These are phyloP conservation scores for Brachionichthys hirsutus DNA, from an alignment of 2,113 vertebrate genomes.

Conservation along the genomic window DNA sequence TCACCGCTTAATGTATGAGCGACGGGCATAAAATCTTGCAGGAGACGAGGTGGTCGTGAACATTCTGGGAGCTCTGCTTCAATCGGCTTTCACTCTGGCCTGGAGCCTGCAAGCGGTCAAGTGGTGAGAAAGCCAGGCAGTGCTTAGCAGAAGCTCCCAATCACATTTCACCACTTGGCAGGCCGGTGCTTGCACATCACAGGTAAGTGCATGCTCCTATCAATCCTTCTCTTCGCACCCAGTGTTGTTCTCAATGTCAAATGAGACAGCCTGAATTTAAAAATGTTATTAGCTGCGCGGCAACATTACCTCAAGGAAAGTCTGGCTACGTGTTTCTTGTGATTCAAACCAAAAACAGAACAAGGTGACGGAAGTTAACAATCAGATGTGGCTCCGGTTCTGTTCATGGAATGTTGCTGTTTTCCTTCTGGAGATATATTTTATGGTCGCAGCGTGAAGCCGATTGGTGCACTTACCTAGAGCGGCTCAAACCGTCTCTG, in stretches of 20 bases:
- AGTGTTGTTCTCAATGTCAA: constrained; percentile 83
- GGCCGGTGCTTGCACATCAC: constrained; percentile 80
- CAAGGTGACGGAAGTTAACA: constrained; percentile 62
- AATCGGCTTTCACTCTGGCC: constrained; percentile 70
- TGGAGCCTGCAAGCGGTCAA: constrained; percentile 39
- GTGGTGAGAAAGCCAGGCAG: constrained; percentile 73
- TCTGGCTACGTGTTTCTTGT: constrained; percentile 8
- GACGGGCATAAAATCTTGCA: constrained; percentile 8
- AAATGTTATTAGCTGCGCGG: constrained; percentile 82
- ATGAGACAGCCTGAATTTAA: constrained; percentile 80
- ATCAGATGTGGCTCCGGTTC: constrained; percentile 4
- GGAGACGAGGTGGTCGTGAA: constrained; percentile 52
- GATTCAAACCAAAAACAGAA: constrained; percentile 55
- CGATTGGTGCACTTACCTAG: neutral
- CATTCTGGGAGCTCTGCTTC: constrained; percentile 49
- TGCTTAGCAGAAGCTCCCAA: constrained; percentile 75
- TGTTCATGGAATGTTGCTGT: constrained; percentile 11
- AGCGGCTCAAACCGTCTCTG: no score
- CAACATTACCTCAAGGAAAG: constrained; percentile 47
- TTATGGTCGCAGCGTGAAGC: neutral
- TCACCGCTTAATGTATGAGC: constrained; percentile 15
- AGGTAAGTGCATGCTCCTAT: constrained; percentile 89
- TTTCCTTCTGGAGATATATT: neutral
- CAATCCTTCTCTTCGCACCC: constrained; percentile 85
- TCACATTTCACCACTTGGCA: constrained; percentile 79